phyloP scores from a whole-genome alignment of 2,113 vertebrate species.

The Zosterops pallidus region DNA sequence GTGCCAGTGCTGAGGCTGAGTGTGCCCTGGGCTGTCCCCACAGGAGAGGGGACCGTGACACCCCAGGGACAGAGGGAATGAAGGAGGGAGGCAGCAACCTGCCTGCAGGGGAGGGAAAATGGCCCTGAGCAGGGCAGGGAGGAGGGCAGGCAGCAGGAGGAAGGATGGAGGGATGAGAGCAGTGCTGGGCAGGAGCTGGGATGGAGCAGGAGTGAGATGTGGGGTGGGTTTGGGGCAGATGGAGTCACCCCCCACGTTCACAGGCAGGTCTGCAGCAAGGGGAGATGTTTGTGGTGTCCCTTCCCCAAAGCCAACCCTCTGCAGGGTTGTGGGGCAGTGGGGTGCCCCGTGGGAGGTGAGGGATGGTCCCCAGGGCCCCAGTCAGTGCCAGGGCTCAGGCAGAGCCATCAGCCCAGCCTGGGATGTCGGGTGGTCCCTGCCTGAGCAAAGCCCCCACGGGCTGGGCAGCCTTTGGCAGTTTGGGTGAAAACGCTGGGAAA shows the following conservation, averaged over 20 bases:
- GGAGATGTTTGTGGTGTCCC: not conserved
- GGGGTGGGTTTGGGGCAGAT: not conserved
- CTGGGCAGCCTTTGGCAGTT: not conserved
- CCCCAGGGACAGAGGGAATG: not conserved
- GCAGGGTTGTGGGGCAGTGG: fast-evolving
- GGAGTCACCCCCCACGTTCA: fast-evolving
- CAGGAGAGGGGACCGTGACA: not conserved
- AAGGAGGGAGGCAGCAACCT: not conserved
- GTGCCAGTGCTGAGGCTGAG: not conserved
- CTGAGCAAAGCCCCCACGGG: fast-evolving
- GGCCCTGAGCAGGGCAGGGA: not conserved
- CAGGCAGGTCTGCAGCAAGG: not conserved
- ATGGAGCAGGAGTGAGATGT: not conserved
- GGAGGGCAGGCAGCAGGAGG: fast-evolving
- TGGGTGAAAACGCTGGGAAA: not conserved
- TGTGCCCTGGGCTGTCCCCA: not conserved
- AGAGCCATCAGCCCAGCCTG: not conserved
- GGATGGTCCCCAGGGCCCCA: not conserved
- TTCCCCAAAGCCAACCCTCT: not conserved
- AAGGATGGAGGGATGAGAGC: not conserved
- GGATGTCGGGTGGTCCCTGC: not conserved
- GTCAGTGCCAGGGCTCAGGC: not conserved
- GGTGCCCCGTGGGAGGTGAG: fast-evolving
- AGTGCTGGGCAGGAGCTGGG: not conserved
- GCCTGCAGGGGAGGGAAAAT: not conserved